These are phyloP conservation scores for Brachionus asplanchnoidis DNA, from an alignment of 1,140 invertebrate species.

Conservation along the genomic window DNA sequence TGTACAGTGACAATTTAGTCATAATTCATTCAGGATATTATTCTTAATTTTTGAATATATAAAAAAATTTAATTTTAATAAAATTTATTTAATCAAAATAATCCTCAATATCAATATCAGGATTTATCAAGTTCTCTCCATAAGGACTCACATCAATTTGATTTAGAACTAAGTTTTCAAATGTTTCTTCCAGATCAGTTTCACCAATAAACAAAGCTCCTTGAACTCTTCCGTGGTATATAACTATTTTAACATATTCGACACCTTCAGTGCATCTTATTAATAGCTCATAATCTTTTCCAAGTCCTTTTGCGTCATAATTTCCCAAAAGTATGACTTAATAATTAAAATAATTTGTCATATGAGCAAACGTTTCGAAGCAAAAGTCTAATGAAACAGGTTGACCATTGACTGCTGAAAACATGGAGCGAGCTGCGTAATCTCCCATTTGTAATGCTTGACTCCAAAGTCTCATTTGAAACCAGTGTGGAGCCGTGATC, in stretches of 20 bases:
- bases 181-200: constrained; percentile 93
- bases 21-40: neutral
- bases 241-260: constrained; percentile 68
- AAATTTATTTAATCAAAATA: constrained; percentile 87
- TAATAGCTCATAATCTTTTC: constrained; percentile 76
- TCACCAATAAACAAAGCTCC: constrained; percentile 93
- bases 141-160: constrained; percentile 79
- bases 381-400: constrained; percentile 73
- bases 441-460: constrained; percentile 94
- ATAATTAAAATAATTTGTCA: constrained; percentile 87
- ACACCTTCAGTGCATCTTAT: constrained; percentile 60
- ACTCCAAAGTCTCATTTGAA: constrained; percentile 91
- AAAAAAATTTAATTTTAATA: neutral
- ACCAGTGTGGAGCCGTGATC: constrained; percentile 75
- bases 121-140: constrained; percentile 87
- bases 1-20: neutral
- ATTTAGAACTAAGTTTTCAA: constrained; percentile 94
- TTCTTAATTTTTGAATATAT: neutral
- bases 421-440: constrained; percentile 86
- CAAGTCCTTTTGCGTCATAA: constrained; percentile 85
- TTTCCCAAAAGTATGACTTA: constrained; percentile 86
- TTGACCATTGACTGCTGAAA: constrained; percentile 61
- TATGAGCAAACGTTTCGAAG: constrained; percentile 94
- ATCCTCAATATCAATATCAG: constrained; percentile 93
- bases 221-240: constrained; percentile 76